Evolutionary conservation across 2,888 invertebrate species (phyloP), one percentile per base, ranked within the genome.

Genomic region (Tetrapedia diversipes): DNA sequence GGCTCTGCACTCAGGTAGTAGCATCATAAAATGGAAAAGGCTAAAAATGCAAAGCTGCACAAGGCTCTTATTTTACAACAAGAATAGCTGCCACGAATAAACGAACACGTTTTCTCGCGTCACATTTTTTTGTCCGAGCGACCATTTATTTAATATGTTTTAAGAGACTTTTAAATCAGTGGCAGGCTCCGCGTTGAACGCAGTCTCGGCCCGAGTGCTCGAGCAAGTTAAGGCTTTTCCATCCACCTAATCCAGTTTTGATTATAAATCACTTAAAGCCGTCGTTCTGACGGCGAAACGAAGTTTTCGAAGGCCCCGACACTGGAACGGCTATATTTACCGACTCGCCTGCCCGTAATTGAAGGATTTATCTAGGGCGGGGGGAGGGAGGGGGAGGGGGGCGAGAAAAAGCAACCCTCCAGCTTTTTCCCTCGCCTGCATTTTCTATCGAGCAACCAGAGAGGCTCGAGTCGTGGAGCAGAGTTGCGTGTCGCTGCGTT

Each of bases 201-300:
- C 51, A 11, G 45, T 19, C 45, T 45, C 24, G 41, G 22, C 47
- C 54, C 64, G 70, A 71, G 74, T 65, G 65, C 67, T 45, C 64
- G 74, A 64, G 73, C 72, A 77, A 79, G 80, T 77, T 83, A 82
- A 84, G 78, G 84, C 85, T 80, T 83, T 84, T 84, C 80, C 85
- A 70, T 82, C 80, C 82, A 32, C 78, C 80, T 84, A 84, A 84
- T 84, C 80, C 84, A 80, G 82, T 84, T 84, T 84, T 84, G 82
- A 84, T 84, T 84, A 82, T 84, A 84, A 84, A 84, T 84, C 84
- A 84, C 84, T 84, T 85, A 85, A 82, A 84, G 73, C 82, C 82
- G 77, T 77, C 85, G 82, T 70, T 77, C 76, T 76, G 82, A 78
- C 77, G 75, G 78, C 67, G 80, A 84, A 84, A 84, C 85, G 75